Conservation (phyloP, 2,113 vertebrate species). For the Aegotheles bennettii region DNA sequence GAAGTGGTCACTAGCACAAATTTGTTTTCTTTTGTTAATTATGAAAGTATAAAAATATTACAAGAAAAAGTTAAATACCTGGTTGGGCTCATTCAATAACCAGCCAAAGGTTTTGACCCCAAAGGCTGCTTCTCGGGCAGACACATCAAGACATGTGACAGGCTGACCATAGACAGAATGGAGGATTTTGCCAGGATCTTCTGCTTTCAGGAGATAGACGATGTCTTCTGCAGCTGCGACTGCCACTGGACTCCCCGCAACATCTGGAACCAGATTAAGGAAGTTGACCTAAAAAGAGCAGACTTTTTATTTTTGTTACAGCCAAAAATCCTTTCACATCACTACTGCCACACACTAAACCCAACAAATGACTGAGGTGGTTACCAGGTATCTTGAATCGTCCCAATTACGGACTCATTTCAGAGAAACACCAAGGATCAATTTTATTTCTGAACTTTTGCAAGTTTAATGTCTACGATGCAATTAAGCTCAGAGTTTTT, state of each 20-base stretch:
- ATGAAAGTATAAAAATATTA: neutral
- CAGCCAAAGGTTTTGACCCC: conserved; percentile 89
- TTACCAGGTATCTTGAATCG: neutral
- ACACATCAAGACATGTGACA: conserved; percentile 87
- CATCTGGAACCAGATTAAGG: conserved; percentile 80
- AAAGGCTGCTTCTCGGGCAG: conserved; percentile 76
- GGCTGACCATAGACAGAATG: conserved; percentile 90
- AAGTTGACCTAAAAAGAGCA: conserved; percentile 80
- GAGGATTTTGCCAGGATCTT: conserved; percentile 72
- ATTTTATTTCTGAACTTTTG: neutral
- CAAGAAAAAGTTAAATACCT: conserved; percentile 71
- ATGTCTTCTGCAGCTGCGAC: conserved; percentile 82
- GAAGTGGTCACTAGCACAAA: neutral
- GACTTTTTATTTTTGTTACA: neutral
- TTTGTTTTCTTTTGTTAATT: neutral
- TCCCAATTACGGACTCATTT: neutral
- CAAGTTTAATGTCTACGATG: neutral
- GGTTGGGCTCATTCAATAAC: conserved; percentile 89
- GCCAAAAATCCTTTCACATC: neutral
- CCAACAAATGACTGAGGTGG: neutral
- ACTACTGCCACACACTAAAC: neutral
- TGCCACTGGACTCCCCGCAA: conserved; percentile 68
- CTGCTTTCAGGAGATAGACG: conserved; percentile 82
- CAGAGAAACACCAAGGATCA: neutral
- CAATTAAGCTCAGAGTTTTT: neutral